Percentiles rank a stretch among this genome's conserved stretches.
phyloP scores from a whole-genome alignment of 2,113 vertebrate species.

The Platysternon megacephalum region DNA sequence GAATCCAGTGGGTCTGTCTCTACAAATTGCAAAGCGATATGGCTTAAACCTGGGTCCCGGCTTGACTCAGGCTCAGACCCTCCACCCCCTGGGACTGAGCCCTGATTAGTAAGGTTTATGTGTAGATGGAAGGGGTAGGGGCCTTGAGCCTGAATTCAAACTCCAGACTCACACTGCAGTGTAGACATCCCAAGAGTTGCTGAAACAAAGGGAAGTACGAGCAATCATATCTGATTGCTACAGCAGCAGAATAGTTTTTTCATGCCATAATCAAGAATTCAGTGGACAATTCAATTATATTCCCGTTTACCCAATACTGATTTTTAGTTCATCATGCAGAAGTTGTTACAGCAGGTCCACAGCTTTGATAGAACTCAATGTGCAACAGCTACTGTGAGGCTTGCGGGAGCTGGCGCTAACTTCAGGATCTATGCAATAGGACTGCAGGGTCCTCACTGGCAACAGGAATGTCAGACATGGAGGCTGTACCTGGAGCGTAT shows the following conservation, averaged over 20 bases:
- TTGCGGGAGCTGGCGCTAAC: background rate
- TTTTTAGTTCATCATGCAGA: background rate
- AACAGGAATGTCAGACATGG: background rate
- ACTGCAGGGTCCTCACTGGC: background rate
- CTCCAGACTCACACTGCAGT: background rate
- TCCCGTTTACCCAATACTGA: background rate
- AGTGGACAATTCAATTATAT: background rate
- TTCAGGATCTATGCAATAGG: background rate
- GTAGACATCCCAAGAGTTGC: background rate
- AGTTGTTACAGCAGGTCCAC: background rate
- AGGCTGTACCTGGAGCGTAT: background rate
- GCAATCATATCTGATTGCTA: background rate
- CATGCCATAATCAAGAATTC: background rate
- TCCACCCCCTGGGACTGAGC: background rate
- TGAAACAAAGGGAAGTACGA: background rate
- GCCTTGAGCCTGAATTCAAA: background rate
- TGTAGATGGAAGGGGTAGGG: background rate
- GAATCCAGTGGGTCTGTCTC: background rate
- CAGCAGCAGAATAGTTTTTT: background rate
- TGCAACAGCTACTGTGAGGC: background rate
- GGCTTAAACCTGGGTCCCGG: background rate
- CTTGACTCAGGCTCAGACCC: background rate
- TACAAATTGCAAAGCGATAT: background rate
- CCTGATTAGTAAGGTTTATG: background rate
- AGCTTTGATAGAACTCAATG: background rate